phyloP scores from a whole-genome alignment of 2,888 invertebrate species.

The Dendrolimus pini region DNA sequence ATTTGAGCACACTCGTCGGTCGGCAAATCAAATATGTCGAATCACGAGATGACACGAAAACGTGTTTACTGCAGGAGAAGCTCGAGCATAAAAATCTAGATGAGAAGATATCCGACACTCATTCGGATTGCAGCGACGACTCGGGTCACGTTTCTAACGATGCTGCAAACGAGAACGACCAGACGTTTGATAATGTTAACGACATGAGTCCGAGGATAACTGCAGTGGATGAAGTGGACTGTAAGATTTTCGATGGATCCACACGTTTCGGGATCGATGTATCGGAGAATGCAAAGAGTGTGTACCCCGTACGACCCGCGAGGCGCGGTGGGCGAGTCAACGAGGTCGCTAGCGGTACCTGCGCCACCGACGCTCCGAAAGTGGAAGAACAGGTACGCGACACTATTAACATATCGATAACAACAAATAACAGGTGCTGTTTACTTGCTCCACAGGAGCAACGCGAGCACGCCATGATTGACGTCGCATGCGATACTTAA shows the following conservation, averaged over 20 bases:
- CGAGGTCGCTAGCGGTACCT: conserved; percentile 75
- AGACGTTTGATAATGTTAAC: conserved; percentile 49
- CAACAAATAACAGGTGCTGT: conserved; percentile 61
- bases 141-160: conserved; percentile 90
- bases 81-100: conserved; percentile 56
- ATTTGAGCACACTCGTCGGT: conserved; percentile 71
- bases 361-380: conserved; percentile 66
- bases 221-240: conserved; percentile 53
- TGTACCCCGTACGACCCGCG: conserved; percentile 67
- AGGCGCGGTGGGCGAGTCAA: conserved; percentile 60
- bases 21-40: conserved; percentile 66
- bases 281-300: conserved; percentile 54
- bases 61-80: conserved; percentile 54
- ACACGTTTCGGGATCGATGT: conserved; percentile 59
- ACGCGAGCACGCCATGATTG: conserved; percentile 34
- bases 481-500: conserved; percentile 36
- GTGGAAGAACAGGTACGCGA: conserved; percentile 74
- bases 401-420: conserved; percentile 70
- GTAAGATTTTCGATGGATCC: conserved; percentile 52
- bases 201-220: conserved; percentile 39
- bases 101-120: conserved; percentile 75
- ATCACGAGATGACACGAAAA: conserved; percentile 57
- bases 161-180: conserved; percentile 83
- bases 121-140: conserved; percentile 86
- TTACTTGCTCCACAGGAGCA: conserved; percentile 29